Conservation (phyloP, 2,113 vertebrate genomes). For the Tragelaphus buxtoni region DNA sequence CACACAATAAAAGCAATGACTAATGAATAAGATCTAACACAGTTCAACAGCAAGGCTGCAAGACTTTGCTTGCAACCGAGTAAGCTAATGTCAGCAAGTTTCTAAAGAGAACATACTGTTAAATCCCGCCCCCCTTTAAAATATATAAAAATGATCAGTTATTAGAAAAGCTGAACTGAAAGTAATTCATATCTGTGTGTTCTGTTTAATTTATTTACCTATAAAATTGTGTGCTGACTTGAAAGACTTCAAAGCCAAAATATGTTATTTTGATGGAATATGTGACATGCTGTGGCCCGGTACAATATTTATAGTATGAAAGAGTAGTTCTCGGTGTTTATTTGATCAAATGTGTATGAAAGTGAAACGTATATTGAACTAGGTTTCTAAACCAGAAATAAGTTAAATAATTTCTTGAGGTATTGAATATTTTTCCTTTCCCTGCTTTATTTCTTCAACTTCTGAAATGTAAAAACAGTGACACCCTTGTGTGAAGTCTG, state of each 20-base stretch:
- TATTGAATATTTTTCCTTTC: conserved; percentile 3
- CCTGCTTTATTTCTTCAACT: conserved; percentile 1
- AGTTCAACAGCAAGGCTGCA: background rate
- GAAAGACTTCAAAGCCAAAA: conserved; percentile 57
- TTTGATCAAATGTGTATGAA: conserved; percentile 75
- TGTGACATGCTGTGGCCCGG: conserved; percentile 58
- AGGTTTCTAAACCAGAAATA: conserved; percentile 15
- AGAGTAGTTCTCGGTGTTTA: conserved; percentile 74
- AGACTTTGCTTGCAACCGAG: background rate
- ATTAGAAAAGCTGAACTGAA: conserved; percentile 22
- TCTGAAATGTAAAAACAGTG: background rate
- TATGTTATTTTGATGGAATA: conserved; percentile 63
- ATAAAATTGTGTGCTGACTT: conserved; percentile 25
- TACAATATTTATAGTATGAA: conserved; percentile 75
- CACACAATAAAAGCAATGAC: background rate
- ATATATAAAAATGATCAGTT: background rate
- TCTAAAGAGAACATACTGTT: background rate
- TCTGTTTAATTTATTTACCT: conserved; percentile 51
- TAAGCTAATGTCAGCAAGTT: background rate
- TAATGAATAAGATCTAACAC: background rate
- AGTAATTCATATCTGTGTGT: background rate
- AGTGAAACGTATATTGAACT: conserved; percentile 62
- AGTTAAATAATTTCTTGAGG: background rate
- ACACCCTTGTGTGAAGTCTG: background rate
- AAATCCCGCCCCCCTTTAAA: background rate